A percentile compares a stretch with the other conserved stretches of the same genome.
These are phyloP conservation scores for Drosophila melanosoma DNA, from an alignment of 2,888 invertebrate species.

Conservation along the genomic window DNA sequence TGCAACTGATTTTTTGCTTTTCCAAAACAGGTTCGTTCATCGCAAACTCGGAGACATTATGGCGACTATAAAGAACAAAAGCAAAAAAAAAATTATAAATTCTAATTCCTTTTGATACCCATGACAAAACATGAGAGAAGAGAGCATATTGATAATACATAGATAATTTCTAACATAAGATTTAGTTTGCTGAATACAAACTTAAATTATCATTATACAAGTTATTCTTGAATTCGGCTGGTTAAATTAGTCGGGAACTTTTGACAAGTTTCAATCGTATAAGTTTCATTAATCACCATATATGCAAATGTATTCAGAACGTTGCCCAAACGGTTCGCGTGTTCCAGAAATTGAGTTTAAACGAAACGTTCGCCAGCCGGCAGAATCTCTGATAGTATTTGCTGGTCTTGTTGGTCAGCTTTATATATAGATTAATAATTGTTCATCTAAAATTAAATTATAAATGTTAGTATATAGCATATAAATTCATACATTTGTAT, in stretches of 20 bases:
- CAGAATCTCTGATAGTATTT: constrained; percentile 1
- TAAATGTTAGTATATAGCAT: neutral
- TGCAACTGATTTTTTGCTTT: constrained; percentile 51
- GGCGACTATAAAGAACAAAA: constrained; percentile 45
- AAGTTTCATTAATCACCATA: constrained; percentile 44
- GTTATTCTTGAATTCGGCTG: constrained; percentile 43
- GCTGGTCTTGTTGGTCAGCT: constrained; percentile 10
- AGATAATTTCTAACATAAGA: neutral
- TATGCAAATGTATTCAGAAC: constrained; percentile 53
- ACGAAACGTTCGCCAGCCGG: neutral
- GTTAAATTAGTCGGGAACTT: constrained; percentile 22
- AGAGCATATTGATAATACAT: constrained; percentile 13
- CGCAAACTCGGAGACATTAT: constrained; percentile 51
- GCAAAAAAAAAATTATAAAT: constrained; percentile 60
- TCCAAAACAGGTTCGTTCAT: constrained; percentile 41
- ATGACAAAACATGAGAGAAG: constrained; percentile 3
- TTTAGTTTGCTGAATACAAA: neutral
- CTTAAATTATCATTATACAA: constrained; percentile 24
- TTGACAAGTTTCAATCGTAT: constrained; percentile 18
- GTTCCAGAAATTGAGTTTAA: constrained; percentile 26
- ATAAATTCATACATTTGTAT: neutral
- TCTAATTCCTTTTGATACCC: constrained; percentile 56
- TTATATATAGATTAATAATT: constrained; percentile 15
- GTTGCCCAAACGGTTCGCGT: constrained; percentile 30
- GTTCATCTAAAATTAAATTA: no score